Percentiles rank a stretch among this genome's conserved stretches.
These are phyloP conservation scores for Colinus virginianus DNA, from an alignment of 2,113 vertebrate species.

Conservation along the genomic window DNA sequence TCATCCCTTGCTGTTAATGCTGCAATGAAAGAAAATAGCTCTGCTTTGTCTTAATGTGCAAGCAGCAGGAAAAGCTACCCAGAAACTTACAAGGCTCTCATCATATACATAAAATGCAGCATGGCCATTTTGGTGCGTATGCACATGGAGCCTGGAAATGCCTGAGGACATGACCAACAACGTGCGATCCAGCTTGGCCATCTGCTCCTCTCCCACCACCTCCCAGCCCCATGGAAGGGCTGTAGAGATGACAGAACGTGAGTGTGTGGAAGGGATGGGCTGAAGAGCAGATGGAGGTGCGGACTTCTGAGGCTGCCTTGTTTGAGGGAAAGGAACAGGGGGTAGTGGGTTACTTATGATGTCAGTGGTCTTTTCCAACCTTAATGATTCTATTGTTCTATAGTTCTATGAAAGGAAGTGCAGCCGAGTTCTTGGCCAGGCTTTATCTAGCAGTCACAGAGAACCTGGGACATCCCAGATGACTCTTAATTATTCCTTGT, in stretches of 20 bases:
- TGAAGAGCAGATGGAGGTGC: neutral
- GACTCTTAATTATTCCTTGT: neutral
- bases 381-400: too few species aligned
- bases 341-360: too few species aligned
- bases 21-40: neutral
- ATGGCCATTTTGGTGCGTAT: rapidly evolving
- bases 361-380: too few species aligned
- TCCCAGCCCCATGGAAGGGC: neutral
- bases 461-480: neutral
- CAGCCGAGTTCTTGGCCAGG: neutral
- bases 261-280: neutral
- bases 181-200: neutral
- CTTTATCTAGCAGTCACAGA: neutral
- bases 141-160: neutral
- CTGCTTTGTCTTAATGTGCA: neutral
- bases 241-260: neutral
- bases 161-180: rapidly evolving
- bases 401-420: neutral
- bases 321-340: neutral
- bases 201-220: rapidly evolving
- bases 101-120: neutral
- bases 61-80: neutral
- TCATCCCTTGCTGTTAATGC: neutral
- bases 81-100: neutral
- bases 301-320: rapidly evolving